These are phyloP conservation scores for Pteromalus puparum DNA, from an alignment of 1,140 invertebrate genomes.

Conservation along the genomic window DNA sequence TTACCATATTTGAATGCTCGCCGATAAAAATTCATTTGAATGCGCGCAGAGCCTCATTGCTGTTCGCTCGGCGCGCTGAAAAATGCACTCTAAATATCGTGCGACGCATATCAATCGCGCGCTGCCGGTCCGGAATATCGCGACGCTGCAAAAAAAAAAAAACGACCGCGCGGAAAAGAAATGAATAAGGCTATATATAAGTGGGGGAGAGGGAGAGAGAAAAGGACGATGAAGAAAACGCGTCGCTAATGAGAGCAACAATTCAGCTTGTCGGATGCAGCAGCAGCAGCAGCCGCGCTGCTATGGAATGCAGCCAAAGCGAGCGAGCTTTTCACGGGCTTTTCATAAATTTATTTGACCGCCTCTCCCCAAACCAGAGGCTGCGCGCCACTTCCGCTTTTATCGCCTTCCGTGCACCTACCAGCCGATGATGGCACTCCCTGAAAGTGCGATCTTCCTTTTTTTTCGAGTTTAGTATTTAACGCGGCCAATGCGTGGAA, in stretches of 20 bases:
- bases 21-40: constrained; percentile 66
- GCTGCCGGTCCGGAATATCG: background rate
- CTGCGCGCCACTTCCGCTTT: constrained; percentile 58
- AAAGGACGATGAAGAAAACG: constrained; percentile 62
- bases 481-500: background rate
- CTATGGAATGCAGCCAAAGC: constrained; percentile 65
- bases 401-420: constrained; percentile 48
- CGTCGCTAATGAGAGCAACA: constrained; percentile 69
- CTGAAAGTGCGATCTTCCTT: constrained; percentile 32
- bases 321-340: constrained; percentile 55
- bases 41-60: constrained; percentile 50
- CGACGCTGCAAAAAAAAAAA: background rate
- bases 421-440: constrained; percentile 59
- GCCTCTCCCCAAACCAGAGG: constrained; percentile 49
- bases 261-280: constrained; percentile 66
- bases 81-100: constrained; percentile 62
- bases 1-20: constrained; percentile 52
- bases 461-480: background rate
- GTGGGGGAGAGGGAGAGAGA: constrained; percentile 51
- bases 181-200: constrained; percentile 39
- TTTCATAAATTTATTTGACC: constrained; percentile 68
- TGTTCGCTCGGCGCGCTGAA: constrained; percentile 58
- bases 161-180: background rate
- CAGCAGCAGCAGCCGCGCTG: constrained; percentile 41
- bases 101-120: constrained; percentile 66